Conservation (phyloP, 2,113 vertebrate species). For the Epinephelus moara region DNA sequence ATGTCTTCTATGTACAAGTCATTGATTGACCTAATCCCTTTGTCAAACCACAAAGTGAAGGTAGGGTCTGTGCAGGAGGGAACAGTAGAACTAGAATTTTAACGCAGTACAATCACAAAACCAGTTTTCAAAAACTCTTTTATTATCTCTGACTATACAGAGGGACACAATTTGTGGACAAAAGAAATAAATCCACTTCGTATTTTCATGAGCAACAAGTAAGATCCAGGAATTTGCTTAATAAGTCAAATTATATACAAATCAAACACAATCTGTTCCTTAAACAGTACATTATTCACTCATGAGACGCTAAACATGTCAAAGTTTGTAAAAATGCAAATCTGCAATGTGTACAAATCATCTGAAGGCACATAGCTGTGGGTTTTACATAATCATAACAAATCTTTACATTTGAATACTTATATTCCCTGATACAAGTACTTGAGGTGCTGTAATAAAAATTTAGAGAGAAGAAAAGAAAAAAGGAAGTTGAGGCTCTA, state of each 20-base stretch:
- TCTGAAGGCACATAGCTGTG: not conserved
- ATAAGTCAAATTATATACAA: conserved; percentile 59
- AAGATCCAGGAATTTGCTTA: not conserved
- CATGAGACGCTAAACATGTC: not conserved
- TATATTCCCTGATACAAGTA: conserved; percentile 24
- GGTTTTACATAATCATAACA: not conserved
- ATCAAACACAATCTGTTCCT: conserved; percentile 32
- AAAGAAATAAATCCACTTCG: conserved; percentile 3
- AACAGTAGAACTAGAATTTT: not conserved
- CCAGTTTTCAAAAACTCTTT: not conserved
- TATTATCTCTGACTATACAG: conserved; percentile 24
- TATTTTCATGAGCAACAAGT: conserved; percentile 5
- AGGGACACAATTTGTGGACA: conserved; percentile 12
- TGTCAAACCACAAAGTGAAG: too few relatives aligned
- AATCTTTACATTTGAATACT: conserved; percentile 10
- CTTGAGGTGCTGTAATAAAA: conserved; percentile 29
- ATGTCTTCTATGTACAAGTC: too few relatives aligned
- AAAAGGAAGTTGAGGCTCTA: not conserved
- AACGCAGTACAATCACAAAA: not conserved
- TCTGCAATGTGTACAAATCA: conserved; percentile 1
- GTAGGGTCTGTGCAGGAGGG: too few relatives aligned
- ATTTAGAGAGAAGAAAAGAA: not conserved
- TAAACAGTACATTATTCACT: not conserved
- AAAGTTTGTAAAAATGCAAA: not conserved
- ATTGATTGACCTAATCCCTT: too few relatives aligned